Evolutionary conservation across 2,888 invertebrate genomes (phyloP).

Genomic region (Trisateles emortualis): DNA sequence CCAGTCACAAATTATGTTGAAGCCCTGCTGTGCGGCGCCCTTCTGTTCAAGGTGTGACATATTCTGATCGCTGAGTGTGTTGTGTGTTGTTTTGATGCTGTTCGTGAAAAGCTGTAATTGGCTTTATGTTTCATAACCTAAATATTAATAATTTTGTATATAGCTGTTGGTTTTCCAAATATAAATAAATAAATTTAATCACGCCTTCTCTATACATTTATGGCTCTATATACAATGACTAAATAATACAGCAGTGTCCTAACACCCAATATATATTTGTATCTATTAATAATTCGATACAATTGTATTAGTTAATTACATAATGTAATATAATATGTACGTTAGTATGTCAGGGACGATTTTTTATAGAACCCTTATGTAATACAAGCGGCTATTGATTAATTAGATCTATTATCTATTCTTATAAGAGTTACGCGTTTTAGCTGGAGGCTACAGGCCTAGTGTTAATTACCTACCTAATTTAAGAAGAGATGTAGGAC

Average conservation of each 20-base stretch:
- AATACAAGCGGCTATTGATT: conserved; percentile 9
- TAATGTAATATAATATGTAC: conserved; percentile 12
- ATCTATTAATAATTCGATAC: conserved; percentile 15
- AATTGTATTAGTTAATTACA: conserved; percentile 40
- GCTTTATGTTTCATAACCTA: no score
- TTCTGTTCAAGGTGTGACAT: no score
- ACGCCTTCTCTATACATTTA: conserved; percentile 22
- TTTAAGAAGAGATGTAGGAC: no score
- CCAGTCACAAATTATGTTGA: no score
- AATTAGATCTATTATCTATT: conserved; percentile 5
- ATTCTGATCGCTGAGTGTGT: no score
- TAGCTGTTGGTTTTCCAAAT: background rate
- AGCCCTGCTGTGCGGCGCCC: no score
- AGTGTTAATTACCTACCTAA: no score
- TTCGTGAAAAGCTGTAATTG: no score
- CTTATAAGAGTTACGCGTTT: background rate
- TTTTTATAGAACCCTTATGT: conserved; percentile 10
- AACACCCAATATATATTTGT: conserved; percentile 45
- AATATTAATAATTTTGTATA: no score
- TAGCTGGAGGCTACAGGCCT: conserved; percentile 8
- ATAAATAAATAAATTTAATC: background rate
- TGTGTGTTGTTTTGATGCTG: no score
- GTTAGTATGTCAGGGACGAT: conserved; percentile 17
- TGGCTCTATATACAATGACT: conserved; percentile 22
- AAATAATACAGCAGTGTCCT: conserved; percentile 32